A percentile compares a stretch with the other conserved stretches of the same genome.
Evolutionary conservation across 2,113 vertebrate species (phyloP).

Genomic region (Siphamia tubifer): DNA sequence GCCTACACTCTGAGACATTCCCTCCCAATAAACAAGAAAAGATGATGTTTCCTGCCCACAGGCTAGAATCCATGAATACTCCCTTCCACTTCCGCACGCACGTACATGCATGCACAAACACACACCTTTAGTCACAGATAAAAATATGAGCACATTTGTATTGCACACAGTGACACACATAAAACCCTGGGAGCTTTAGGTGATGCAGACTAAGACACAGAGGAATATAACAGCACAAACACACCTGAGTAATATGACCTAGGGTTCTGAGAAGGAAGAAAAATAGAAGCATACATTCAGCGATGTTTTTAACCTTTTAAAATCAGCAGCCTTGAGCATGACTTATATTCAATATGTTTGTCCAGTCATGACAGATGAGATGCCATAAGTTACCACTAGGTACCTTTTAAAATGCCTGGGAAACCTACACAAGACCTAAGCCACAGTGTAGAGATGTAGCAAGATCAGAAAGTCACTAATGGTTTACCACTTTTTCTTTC

Average conservation of each 20-base stretch:
- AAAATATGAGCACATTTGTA: background rate
- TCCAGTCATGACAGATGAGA: conserved; percentile 37
- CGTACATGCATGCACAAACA: background rate
- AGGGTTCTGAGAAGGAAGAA: background rate
- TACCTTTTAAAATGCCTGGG: background rate
- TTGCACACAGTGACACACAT: background rate
- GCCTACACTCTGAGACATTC: conserved; percentile 23
- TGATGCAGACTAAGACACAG: background rate
- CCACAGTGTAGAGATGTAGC: background rate
- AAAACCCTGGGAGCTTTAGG: background rate
- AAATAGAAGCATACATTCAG: conserved; percentile 1
- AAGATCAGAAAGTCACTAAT: too few species aligned
- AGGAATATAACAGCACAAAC: conserved; percentile 1
- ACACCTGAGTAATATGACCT: conserved; percentile 35
- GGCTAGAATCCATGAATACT: conserved; percentile 21
- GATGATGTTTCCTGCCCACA: conserved; percentile 16
- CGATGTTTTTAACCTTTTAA: conserved; percentile 42
- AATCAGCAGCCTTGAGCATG: conserved; percentile 16
- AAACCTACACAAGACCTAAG: background rate
- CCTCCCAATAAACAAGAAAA: conserved; percentile 37
- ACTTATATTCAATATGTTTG: conserved; percentile 30
- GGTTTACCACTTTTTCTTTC: too few species aligned
- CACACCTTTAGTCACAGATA: background rate
- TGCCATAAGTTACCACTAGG: background rate
- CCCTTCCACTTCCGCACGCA: background rate